These are phyloP conservation scores for Coenonympha arcania DNA, from an alignment of 2,888 invertebrate genomes.

Conservation along the genomic window DNA sequence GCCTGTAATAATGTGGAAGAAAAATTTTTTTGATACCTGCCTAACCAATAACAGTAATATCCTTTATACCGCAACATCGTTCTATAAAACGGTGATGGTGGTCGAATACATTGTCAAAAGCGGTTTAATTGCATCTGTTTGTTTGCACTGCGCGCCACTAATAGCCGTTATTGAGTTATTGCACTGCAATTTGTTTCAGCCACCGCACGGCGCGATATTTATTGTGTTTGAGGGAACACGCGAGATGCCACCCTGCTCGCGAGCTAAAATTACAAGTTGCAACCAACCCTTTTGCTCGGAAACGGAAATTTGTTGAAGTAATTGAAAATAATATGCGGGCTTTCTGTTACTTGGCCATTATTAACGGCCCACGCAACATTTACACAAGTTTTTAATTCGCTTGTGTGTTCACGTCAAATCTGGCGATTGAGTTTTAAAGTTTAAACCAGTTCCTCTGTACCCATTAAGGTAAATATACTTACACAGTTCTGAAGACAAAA, in stretches of 20 bases:
- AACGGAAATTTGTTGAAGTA: not conserved
- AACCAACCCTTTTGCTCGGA: slow-evolving; percentile 15
- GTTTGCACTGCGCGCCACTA: slow-evolving; percentile 61
- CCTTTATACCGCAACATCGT: too few relatives aligned
- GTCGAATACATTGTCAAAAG: slow-evolving; percentile 38
- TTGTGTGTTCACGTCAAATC: too few relatives aligned
- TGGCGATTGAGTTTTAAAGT: too few relatives aligned
- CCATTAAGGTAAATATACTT: too few relatives aligned
- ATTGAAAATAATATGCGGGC: not conserved
- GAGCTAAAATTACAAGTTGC: slow-evolving; percentile 22
- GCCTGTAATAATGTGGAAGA: too few relatives aligned
- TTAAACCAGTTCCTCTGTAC: too few relatives aligned
- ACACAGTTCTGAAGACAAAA: too few relatives aligned
- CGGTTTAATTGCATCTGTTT: slow-evolving; percentile 48
- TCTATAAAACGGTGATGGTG: slow-evolving; percentile 2
- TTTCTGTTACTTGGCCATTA: too few relatives aligned
- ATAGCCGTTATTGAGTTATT: slow-evolving; percentile 58
- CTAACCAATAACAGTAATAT: too few relatives aligned
- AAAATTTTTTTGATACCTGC: too few relatives aligned
- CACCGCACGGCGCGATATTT: slow-evolving; percentile 35
- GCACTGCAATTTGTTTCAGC: slow-evolving; percentile 57
- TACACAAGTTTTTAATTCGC: too few relatives aligned
- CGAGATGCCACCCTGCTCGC: slow-evolving; percentile 30
- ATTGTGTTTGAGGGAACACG: slow-evolving; percentile 32
- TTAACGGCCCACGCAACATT: too few relatives aligned